Evolutionary conservation across 2,888 invertebrate genomes (phyloP).

Genomic region (Andrena hattorfiana): DNA sequence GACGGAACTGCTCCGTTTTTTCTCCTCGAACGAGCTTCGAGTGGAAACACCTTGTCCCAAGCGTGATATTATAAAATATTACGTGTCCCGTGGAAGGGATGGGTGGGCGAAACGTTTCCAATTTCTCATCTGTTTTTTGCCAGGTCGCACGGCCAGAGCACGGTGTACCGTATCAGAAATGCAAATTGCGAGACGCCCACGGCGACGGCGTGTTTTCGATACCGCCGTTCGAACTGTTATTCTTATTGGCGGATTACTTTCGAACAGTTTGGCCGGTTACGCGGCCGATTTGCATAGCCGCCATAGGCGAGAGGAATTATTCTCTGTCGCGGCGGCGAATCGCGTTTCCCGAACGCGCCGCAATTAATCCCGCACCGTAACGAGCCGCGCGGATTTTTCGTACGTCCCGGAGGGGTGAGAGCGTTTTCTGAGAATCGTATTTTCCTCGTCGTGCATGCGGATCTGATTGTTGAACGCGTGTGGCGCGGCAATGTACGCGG

Average conservation of each 20-base stretch:
- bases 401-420: not conserved
- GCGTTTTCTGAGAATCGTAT: not conserved
- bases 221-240: conserved; percentile 39
- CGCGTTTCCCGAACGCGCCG: conserved; percentile 9
- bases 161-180: conserved; percentile 49
- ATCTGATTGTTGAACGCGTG: not conserved
- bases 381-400: conserved; percentile 9
- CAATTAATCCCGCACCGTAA: conserved; percentile 42
- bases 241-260: conserved; percentile 58
- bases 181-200: conserved; percentile 49
- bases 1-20: not conserved
- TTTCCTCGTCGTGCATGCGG: not conserved
- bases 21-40: conserved; percentile 21
- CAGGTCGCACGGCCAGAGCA: conserved; percentile 6
- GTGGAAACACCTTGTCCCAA: conserved; percentile 38
- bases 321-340: conserved; percentile 17
- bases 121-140: conserved; percentile 41
- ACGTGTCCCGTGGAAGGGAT: not conserved
- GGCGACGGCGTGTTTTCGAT: conserved; percentile 44
- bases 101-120: conserved; percentile 38
- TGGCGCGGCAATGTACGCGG: not conserved
- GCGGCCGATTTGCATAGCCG: conserved; percentile 29
- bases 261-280: conserved; percentile 19
- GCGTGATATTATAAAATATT: conserved; percentile 46
- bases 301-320: conserved; percentile 39